Base-by-base conservation (phyloP, 2,797 vertebrate species). In the Lates japonicus region DNA sequence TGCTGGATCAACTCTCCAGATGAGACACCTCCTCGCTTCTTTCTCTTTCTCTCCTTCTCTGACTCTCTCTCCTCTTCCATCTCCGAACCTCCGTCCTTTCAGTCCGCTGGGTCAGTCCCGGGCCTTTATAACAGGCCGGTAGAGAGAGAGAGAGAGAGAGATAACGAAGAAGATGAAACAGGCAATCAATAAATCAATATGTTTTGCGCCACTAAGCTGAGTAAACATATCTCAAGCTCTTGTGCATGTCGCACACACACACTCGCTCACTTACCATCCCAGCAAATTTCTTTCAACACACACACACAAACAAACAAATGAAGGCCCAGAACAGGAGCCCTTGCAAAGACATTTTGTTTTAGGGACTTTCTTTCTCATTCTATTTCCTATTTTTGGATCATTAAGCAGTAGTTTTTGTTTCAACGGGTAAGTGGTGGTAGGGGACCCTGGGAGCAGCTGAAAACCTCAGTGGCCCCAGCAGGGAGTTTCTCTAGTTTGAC, bases 331-430 rank as follows among this genome's bases (percentile, higher is more conserved):
- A 94, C 91, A 92, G 88, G 93, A 91, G 92, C 94, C 91, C 93
- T 95, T 93, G 92, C 94, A 95, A 94, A 95, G 92, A 95, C 93
- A 92, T 95, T 95, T 95, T 96, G 94, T 95, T 95, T 94, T 92
- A 94, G 92, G 89, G 87, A 90, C 90, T 89, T 92, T 91, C 87
- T 94, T 90, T 88, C 88, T 92, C 92, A 92, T 95, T 95, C 95
- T 94, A 92, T 95, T 96, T 95, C 95, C 92, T 92, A 94, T n/a
- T 95, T 95, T 94, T 95, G 94, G 95, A 95, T 96, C 95, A 96
- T 96, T 96, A 96, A 93, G 94, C 89, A 96, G 96, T 95, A 95
- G 96, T 96, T 96, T 96, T 95, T 93, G 94, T 95, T 95, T 94
- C 94, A 92, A 82, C 82, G 91, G 92, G 92, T 94, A 96, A 96